phyloP scores from a whole-genome alignment of 1,140 invertebrate species.

The Calycopis cecrops region DNA sequence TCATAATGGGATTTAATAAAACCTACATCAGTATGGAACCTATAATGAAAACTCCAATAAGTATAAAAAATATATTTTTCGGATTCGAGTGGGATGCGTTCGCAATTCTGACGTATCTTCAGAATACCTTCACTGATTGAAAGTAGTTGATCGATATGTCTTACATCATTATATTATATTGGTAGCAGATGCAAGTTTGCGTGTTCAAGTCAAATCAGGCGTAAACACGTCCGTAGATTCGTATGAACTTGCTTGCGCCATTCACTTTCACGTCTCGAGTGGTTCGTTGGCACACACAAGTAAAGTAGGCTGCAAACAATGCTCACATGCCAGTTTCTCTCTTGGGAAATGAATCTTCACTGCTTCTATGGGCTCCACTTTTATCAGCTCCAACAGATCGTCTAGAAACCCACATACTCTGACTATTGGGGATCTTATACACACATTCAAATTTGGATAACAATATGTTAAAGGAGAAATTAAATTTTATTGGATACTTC shows the following conservation, averaged over 20 bases:
- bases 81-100: too few relatives aligned
- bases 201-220: conserved; percentile 51
- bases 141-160: too few relatives aligned
- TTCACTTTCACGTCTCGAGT: conserved; percentile 62
- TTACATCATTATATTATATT: conserved; percentile 6
- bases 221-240: conserved; percentile 50
- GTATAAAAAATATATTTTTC: too few relatives aligned
- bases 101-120: neutral
- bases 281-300: conserved; percentile 37
- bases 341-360: conserved; percentile 51
- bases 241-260: conserved; percentile 50
- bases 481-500: too few relatives aligned
- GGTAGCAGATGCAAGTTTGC: conserved; percentile 29
- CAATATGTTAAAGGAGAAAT: too few relatives aligned
- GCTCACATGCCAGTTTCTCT: conserved; percentile 58
- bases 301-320: conserved; percentile 69
- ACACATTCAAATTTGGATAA: too few relatives aligned
- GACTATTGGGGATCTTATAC: neutral
- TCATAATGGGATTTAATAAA: too few relatives aligned
- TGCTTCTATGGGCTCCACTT: conserved; percentile 31
- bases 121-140: neutral
- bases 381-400: neutral
- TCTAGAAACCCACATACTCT: conserved; percentile 2
- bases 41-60: too few relatives aligned
- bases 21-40: too few relatives aligned